Conservation (phyloP, 2,113 vertebrate species). For the Perca flavescens region DNA sequence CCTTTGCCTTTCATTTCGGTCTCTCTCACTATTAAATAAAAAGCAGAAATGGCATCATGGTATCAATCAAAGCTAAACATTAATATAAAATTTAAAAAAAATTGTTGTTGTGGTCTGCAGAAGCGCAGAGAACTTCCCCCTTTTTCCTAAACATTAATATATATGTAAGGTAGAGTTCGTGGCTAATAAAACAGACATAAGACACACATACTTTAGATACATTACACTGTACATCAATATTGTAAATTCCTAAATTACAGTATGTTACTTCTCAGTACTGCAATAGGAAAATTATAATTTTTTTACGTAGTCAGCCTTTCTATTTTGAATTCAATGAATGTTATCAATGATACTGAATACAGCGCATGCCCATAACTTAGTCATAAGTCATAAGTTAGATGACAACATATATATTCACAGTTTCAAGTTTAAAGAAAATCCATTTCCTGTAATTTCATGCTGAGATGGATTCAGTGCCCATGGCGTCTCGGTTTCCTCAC, state of each 20-base stretch:
- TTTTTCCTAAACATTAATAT: no score
- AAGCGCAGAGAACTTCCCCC: no score
- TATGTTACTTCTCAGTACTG: background rate
- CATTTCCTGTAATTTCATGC: slow-evolving; percentile 18
- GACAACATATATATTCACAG: background rate
- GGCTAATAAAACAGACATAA: background rate
- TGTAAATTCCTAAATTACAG: background rate
- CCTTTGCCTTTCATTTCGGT: no score
- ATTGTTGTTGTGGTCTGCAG: no score
- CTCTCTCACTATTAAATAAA: no score
- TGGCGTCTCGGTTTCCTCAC: slow-evolving; percentile 10
- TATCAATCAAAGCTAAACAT: background rate
- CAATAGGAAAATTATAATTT: background rate
- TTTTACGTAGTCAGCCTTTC: background rate
- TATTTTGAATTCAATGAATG: background rate
- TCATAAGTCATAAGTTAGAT: background rate
- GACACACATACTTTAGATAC: background rate
- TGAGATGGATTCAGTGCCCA: background rate
- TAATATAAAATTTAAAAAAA: no score
- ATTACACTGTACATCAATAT: background rate
- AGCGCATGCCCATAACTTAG: background rate
- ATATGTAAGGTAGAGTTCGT: no score
- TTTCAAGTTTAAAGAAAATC: slow-evolving; percentile 39
- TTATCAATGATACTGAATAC: background rate
- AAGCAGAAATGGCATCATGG: no score